Conservation (phyloP, 1,140 invertebrate genomes). For the Charaxes varanes region DNA sequence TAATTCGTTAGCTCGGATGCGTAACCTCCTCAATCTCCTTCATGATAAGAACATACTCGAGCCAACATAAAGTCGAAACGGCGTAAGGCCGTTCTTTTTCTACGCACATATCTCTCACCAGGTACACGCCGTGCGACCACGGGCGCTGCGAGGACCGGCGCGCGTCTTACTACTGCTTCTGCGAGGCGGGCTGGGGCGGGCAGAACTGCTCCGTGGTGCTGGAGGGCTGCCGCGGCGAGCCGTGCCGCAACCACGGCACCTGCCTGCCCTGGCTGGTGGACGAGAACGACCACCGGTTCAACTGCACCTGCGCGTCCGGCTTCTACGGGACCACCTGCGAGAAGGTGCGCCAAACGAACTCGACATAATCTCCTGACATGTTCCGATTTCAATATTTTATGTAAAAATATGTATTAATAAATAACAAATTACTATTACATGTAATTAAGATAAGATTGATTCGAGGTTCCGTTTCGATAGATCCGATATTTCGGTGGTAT, state of each 20-base stretch:
- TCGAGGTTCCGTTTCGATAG: no score
- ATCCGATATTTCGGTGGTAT: no score
- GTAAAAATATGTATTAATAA: no score
- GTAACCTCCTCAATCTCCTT: no score
- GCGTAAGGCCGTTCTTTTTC: no score
- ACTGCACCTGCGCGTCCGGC: slow-evolving; percentile 88
- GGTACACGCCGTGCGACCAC: slow-evolving; percentile 82
- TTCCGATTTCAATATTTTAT: no score
- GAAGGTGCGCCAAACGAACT: slow-evolving; percentile 66
- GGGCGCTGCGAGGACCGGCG: slow-evolving; percentile 86
- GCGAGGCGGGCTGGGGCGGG: slow-evolving; percentile 87
- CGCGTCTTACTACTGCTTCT: slow-evolving; percentile 88
- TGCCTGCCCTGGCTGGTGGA: slow-evolving; percentile 87
- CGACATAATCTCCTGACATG: no score
- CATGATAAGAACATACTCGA: no score
- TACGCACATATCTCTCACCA: slow-evolving; percentile 15
- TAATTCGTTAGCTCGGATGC: no score
- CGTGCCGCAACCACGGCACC: slow-evolving; percentile 88
- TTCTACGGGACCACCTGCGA: slow-evolving; percentile 87
- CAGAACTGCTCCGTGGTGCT: slow-evolving; percentile 93
- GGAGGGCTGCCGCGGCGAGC: slow-evolving; percentile 81
- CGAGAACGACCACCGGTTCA: slow-evolving; percentile 87
- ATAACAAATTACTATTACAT: no score
- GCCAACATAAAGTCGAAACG: no score
- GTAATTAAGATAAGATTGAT: no score